A percentile compares a stretch with the other conserved stretches of the same genome.
Conservation (phyloP, 2,113 vertebrate species). For the Elaphurus davidianus region DNA sequence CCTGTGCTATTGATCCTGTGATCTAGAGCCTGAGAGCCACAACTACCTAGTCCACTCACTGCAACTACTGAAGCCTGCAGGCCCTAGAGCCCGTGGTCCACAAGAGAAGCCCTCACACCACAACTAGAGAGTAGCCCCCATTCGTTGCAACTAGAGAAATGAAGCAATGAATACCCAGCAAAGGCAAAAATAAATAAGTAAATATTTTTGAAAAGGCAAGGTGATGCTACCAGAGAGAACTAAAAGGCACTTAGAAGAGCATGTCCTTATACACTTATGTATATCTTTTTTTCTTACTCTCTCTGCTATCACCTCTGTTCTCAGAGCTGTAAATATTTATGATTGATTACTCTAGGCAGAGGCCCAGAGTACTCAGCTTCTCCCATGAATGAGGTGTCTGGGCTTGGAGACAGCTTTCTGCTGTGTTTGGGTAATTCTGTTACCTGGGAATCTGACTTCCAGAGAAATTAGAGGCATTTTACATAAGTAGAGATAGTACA, state of each 20-base stretch:
- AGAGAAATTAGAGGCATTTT: neutral
- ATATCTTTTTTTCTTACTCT: neutral
- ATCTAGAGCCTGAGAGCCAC: neutral
- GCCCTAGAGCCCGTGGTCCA: neutral
- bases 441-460: neutral
- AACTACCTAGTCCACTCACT: neutral
- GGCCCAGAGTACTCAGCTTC: neutral
- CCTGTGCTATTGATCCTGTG: neutral
- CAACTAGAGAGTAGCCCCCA: neutral
- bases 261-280: neutral
- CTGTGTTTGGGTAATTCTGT: neutral
- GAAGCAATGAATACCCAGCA: neutral
- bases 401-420: neutral
- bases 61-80: neutral
- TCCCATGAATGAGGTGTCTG: neutral
- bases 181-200: neutral
- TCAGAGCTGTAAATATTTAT: neutral
- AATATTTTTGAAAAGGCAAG: neutral
- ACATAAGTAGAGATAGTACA: neutral
- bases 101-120: neutral
- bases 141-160: neutral
- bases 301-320: neutral
- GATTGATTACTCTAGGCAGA: neutral
- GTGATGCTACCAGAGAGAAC: neutral
- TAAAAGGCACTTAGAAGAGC: neutral